phyloP scores from a whole-genome alignment of 2,888 invertebrate genomes.

The Fragum sueziense region DNA sequence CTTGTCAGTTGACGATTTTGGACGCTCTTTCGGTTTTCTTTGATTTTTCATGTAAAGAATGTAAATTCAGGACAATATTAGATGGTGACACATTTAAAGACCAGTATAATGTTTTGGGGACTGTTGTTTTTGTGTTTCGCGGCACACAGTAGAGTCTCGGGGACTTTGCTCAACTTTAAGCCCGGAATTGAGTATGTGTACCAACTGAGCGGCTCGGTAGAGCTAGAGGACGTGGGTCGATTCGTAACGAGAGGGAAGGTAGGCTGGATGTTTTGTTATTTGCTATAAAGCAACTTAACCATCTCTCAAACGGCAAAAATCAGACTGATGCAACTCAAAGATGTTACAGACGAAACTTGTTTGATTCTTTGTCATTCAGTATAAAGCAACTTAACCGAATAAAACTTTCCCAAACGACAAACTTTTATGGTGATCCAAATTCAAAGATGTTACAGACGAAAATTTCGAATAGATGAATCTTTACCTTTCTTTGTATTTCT shows the following conservation, averaged over 20 bases:
- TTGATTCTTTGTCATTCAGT: not conserved
- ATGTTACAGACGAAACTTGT: no score
- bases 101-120: not conserved
- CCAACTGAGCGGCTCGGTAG: constrained; percentile 49
- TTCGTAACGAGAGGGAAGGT: constrained; percentile 58
- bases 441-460: no score
- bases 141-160: not conserved
- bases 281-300: no score
- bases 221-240: constrained; percentile 51
- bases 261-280: no score
- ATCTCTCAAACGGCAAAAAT: no score
- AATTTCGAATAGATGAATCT: no score
- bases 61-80: no score
- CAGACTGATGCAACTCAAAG: no score
- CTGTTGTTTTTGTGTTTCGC: not conserved
- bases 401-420: not conserved
- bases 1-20: not conserved
- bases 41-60: not conserved
- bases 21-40: not conserved
- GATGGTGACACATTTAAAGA: not conserved
- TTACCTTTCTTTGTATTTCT: no score
- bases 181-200: constrained; percentile 64
- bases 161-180: constrained; percentile 55
- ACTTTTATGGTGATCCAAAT: no score
- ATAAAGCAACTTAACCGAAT: not conserved